Evolutionary conservation across 1,140 invertebrate species (phyloP), one percentile per base, ranked within the genome.

Genomic region (Pygmarrhopalites habei): DNA sequence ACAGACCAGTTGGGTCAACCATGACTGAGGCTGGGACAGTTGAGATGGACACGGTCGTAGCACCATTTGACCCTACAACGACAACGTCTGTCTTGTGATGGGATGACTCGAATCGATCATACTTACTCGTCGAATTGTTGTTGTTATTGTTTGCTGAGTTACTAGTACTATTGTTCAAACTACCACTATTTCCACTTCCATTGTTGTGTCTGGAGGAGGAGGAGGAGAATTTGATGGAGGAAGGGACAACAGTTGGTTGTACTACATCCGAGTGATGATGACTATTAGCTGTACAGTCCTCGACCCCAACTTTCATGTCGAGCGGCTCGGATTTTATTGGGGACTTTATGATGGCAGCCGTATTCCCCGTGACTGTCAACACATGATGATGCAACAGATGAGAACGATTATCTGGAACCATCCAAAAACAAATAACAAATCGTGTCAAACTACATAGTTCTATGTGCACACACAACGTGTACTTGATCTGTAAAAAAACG

Each of bases 251-350:
- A 5, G 32, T 35, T 61, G 17, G 29, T 57, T 7, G 59, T 21
- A 28, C 4, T 19, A 28, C 32, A 35, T 35, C 32, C 32, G 58
- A n/a, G 44, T 53, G 29, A 21, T 39, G 26, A 28, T 47, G 57
- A 25, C 60, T 53, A 55, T 47, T 62, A 25, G 56, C 35, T 47
- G 47, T 62, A 66, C 61, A 64, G 21, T 64, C 62, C 25, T 69
- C 68, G n/a, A n/a, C n/a, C n/a, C n/a, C n/a, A 3, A 70, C 60
- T 61, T 70, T 70, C 69, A 70, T 70, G 58, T 70, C 69, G 21
- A 70, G 39, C 55, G 69, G 69, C 65, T 70, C 69, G 19, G 63
- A 30, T 66, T 70, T 70, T 65, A 70, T 66, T 59, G 56, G 49
- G 35, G 56, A 28, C 30, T 58, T 59, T 47, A 57, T 62, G 56